These are phyloP conservation scores for Protonemura montana DNA, from an alignment of 2,888 invertebrate genomes.

Conservation along the genomic window DNA sequence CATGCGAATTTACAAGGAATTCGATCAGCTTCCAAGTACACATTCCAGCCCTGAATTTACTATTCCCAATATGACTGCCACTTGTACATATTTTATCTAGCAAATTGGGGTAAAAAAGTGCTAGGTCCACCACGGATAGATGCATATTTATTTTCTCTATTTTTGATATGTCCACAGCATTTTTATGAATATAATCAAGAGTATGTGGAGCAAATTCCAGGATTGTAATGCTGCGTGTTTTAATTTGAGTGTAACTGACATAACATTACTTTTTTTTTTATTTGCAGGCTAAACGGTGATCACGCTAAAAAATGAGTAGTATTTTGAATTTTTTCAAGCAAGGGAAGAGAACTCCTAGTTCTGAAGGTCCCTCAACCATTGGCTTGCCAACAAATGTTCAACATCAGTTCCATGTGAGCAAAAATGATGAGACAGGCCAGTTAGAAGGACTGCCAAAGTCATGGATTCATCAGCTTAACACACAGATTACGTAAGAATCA, in stretches of 20 bases:
- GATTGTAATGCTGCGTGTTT: too few relatives aligned
- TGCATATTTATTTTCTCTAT: too few relatives aligned
- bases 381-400: constrained; percentile 86
- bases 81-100: background rate
- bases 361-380: constrained; percentile 69
- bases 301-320: background rate
- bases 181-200: too few relatives aligned
- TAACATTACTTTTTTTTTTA: background rate
- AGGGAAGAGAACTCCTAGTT: background rate
- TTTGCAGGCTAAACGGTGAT: background rate
- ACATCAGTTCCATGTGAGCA: constrained; percentile 86
- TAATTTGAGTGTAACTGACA: too few relatives aligned
- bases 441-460: constrained; percentile 85
- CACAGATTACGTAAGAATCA: constrained; percentile 74
- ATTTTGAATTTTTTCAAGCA: background rate
- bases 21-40: background rate
- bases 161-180: too few relatives aligned
- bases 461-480: constrained; percentile 81
- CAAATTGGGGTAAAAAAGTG: too few relatives aligned
- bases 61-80: background rate
- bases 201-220: too few relatives aligned
- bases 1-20: background rate
- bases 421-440: constrained; percentile 81
- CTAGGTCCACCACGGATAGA: too few relatives aligned
- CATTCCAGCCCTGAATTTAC: background rate